These are phyloP conservation scores for Eupithecia insigniata DNA, from an alignment of 2,888 invertebrate species.

Conservation along the genomic window DNA sequence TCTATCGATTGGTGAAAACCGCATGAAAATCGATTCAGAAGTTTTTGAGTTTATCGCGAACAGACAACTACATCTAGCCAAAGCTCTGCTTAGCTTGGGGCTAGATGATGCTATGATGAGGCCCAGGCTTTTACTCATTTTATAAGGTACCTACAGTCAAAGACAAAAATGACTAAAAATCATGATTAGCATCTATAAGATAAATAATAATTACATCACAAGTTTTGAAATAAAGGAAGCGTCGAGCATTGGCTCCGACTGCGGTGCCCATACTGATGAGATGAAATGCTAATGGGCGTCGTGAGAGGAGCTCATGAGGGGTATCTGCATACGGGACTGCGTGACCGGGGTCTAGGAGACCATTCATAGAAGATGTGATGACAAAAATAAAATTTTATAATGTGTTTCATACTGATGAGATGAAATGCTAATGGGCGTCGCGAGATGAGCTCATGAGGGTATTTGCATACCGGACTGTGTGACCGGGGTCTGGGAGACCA, in stretches of 20 bases:
- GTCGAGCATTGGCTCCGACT: neutral
- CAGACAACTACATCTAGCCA: no score
- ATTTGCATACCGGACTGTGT: no score
- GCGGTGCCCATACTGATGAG: slow-evolving; percentile 10
- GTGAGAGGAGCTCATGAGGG: slow-evolving; percentile 11
- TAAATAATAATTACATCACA: slow-evolving; percentile 8
- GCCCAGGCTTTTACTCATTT: no score
- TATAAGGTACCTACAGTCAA: neutral
- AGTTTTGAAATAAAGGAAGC: slow-evolving; percentile 13
- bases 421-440: no score
- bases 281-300: slow-evolving; percentile 7
- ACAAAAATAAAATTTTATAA: neutral
- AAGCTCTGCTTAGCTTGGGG: no score
- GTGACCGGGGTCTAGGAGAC: slow-evolving; percentile 5
- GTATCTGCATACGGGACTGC: slow-evolving; percentile 7
- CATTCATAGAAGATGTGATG: neutral
- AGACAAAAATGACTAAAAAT: neutral
- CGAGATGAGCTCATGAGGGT: no score
- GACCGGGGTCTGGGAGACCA: no score
- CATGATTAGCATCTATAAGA: neutral
- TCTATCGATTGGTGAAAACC: no score
- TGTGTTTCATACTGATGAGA: no score
- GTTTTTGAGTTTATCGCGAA: no score
- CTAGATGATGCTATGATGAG: no score
- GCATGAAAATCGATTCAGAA: no score